Evolutionary conservation across 2,113 vertebrate species (phyloP).

Genomic region (Varanus komodoensis): DNA sequence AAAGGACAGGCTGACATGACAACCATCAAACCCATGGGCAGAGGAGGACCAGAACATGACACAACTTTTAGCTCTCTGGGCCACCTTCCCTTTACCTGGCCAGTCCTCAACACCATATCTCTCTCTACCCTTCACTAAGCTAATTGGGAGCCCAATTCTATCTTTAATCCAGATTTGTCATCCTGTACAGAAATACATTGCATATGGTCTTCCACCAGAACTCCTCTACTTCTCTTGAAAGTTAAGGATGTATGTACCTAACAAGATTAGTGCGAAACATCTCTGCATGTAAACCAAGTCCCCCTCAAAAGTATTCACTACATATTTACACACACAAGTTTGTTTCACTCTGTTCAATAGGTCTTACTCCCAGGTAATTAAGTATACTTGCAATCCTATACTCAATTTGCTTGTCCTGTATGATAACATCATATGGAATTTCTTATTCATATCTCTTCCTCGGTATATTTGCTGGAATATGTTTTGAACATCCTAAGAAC

Average conservation of each 20-base stretch:
- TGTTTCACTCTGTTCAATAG: background rate
- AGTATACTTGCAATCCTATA: background rate
- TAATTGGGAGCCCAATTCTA: too few species aligned
- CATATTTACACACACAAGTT: background rate
- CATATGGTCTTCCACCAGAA: background rate
- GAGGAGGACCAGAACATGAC: too few species aligned
- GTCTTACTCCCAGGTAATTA: background rate
- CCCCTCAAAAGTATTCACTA: background rate
- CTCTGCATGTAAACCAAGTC: background rate
- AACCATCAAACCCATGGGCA: too few species aligned
- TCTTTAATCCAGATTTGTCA: background rate
- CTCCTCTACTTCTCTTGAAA: background rate
- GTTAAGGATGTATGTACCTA: background rate
- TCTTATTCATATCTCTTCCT: constrained; percentile 27
- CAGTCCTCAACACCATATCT: too few species aligned
- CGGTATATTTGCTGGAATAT: constrained; percentile 44
- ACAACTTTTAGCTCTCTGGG: too few species aligned
- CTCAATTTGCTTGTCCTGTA: background rate
- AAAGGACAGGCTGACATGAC: too few species aligned
- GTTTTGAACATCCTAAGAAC: constrained; percentile 45
- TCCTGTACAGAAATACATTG: background rate
- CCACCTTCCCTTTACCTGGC: too few species aligned
- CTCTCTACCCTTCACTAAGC: too few species aligned
- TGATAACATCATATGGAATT: background rate
- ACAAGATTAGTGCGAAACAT: background rate